Evolutionary conservation across 1,140 invertebrate genomes (phyloP), one percentile per base, ranked within the genome.

Genomic region (Andricus grossulariae): DNA sequence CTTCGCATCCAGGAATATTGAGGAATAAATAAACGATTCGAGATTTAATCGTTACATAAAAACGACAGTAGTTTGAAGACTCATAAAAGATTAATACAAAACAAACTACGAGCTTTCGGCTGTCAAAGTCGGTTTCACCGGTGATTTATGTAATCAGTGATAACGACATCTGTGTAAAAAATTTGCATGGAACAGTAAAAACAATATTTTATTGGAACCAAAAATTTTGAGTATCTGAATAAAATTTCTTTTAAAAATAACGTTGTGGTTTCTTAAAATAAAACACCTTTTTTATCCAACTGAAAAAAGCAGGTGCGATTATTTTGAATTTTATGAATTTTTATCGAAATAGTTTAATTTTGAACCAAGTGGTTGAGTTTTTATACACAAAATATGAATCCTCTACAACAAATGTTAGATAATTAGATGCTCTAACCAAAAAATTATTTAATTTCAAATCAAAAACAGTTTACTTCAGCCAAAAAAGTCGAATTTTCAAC

Each of bases 171-270:
- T 66, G n/a, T 66, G 60, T 66, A 66, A 66, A 66, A 66, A 66
- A n/a, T 32, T 39, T 66, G 15, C 25, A 25, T 21, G 25, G 25
- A 60, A 60, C 39, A 7, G 15, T 60, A 32, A n/a, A 7, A 32
- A 4, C 8, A 39, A 66, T 55, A 60, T 60, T 74, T 74, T 74
- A 72, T 51, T 73, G 25, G 60, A 66, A 66, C 60, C 15, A 45
- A 25, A 66, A 32, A 39, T 66, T 66, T 21, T 66, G 25, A 66
- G 4, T 39, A 66, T 66, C 25, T 3, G 25, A 66, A 66, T 66
- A 66, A 66, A 66, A 66, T 39, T 66, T 66, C 60, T 66, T 66
- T 66, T 66, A 39, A 39, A 12, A 66, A 66, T 16, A 39, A 32
- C 25, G 5, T 5, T 32, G 25, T 25, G 3, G 25, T 32, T 32